These are phyloP conservation scores for Notarius quadriscutis DNA, from an alignment of 2,113 vertebrate genomes.

Conservation along the genomic window DNA sequence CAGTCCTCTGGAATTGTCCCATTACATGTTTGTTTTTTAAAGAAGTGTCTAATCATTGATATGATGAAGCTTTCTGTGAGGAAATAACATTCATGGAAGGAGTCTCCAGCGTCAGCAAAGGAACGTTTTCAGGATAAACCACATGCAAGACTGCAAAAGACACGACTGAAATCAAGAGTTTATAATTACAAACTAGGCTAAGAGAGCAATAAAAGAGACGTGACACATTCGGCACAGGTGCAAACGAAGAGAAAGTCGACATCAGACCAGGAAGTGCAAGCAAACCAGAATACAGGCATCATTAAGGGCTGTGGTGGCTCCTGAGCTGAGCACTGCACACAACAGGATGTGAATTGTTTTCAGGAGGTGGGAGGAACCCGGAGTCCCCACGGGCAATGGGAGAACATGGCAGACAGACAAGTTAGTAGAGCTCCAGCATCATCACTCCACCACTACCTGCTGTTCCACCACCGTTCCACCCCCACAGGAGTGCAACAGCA, in stretches of 20 bases:
- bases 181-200: background rate
- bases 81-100: too few relatives aligned
- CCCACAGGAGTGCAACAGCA: background rate
- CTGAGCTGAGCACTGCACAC: background rate
- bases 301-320: background rate
- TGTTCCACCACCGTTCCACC: slow-evolving; percentile 6
- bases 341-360: background rate
- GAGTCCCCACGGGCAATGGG: background rate
- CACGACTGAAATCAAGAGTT: background rate
- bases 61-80: too few relatives aligned
- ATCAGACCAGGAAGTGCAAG: background rate
- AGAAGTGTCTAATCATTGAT: too few relatives aligned
- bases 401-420: background rate
- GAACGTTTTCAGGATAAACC: too few relatives aligned
- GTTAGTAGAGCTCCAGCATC: background rate
- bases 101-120: too few relatives aligned
- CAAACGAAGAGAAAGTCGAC: background rate
- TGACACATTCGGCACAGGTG: background rate
- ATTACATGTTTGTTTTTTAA: too few relatives aligned
- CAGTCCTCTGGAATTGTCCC: too few relatives aligned
- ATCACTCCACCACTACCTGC: background rate
- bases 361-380: background rate
- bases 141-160: background rate
- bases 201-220: background rate
- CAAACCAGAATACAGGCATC: background rate